Percentiles rank a stretch among this genome's conserved stretches.
phyloP scores from a whole-genome alignment of 2,888 invertebrate genomes.

The Sipha maydis region DNA sequence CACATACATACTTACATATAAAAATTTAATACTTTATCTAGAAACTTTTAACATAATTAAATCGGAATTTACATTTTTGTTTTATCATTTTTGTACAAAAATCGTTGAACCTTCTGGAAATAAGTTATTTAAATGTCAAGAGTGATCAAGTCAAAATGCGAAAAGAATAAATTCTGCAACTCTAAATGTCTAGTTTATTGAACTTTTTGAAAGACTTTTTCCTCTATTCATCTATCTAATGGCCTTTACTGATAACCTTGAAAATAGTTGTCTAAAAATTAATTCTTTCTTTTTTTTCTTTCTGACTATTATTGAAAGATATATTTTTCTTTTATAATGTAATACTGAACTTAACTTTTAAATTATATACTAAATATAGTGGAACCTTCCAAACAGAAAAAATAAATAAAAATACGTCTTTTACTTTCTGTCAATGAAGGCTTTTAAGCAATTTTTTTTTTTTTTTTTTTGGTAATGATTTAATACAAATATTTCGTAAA shows the following conservation, averaged over 20 bases:
- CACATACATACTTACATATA: too few species aligned
- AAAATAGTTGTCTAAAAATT: slow-evolving; percentile 9
- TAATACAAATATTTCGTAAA: too few species aligned
- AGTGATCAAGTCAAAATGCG: slow-evolving; percentile 37
- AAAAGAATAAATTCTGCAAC: slow-evolving; percentile 34
- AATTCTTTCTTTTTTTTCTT: not conserved
- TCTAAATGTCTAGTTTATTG: slow-evolving; percentile 9
- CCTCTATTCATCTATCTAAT: slow-evolving; percentile 29
- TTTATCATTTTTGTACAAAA: not conserved
- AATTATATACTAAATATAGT: too few species aligned
- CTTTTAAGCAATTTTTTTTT: too few species aligned
- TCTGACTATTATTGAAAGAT: not conserved
- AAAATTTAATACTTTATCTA: too few species aligned
- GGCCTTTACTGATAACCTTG: slow-evolving; percentile 5
- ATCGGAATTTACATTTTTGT: too few species aligned
- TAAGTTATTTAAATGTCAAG: slow-evolving; percentile 29
- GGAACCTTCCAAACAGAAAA: too few species aligned
- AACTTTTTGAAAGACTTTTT: slow-evolving; percentile 37
- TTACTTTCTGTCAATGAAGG: too few species aligned
- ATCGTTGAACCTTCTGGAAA: not conserved
- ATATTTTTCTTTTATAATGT: not conserved
- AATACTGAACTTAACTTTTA: not conserved
- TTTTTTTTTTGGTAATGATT: too few species aligned
- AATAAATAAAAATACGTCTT: too few species aligned
- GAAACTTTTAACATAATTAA: too few species aligned